Percentiles rank a stretch among this genome's conserved stretches.
phyloP scores from a whole-genome alignment of 2,113 vertebrate species.

The Microcebus lehilahytsara region DNA sequence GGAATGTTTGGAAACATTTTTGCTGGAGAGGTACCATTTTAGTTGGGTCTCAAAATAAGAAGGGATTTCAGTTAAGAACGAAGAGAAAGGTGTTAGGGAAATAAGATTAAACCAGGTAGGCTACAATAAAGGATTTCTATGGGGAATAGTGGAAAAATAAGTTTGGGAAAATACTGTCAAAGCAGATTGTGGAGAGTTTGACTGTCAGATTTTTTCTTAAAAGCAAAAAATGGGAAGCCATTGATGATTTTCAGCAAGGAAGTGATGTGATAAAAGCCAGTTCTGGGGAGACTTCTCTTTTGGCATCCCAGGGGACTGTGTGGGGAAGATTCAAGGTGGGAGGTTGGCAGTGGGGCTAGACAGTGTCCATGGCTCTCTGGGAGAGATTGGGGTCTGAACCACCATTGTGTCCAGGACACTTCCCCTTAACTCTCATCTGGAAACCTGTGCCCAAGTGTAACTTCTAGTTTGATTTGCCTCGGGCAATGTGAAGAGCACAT shows the following conservation, averaged over 20 bases:
- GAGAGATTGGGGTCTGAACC: background rate
- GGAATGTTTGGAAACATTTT: background rate
- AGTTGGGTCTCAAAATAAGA: background rate
- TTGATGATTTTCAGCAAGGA: background rate
- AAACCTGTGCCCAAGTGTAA: slow-evolving; percentile 9
- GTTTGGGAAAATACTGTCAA: background rate
- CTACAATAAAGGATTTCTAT: background rate
- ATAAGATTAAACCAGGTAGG: background rate
- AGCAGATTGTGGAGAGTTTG: background rate
- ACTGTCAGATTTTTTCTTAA: slow-evolving; percentile 14
- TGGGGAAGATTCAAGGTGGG: slow-evolving; percentile 27
- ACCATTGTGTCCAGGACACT: background rate
- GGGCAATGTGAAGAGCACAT: slow-evolving; percentile 44
- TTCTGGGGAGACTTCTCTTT: background rate
- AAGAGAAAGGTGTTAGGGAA: background rate
- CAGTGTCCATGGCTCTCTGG: background rate
- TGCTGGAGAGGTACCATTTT: background rate
- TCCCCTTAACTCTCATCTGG: background rate
- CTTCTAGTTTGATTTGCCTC: slow-evolving; percentile 50
- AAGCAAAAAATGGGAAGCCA: background rate
- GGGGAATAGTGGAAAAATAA: background rate
- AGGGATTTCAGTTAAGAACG: background rate
- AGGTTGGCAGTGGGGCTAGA: background rate
- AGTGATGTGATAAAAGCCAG: background rate
- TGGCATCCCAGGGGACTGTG: background rate